Conservation (phyloP, 1,140 invertebrate genomes). For the Panagrolaimus sp. region DNA sequence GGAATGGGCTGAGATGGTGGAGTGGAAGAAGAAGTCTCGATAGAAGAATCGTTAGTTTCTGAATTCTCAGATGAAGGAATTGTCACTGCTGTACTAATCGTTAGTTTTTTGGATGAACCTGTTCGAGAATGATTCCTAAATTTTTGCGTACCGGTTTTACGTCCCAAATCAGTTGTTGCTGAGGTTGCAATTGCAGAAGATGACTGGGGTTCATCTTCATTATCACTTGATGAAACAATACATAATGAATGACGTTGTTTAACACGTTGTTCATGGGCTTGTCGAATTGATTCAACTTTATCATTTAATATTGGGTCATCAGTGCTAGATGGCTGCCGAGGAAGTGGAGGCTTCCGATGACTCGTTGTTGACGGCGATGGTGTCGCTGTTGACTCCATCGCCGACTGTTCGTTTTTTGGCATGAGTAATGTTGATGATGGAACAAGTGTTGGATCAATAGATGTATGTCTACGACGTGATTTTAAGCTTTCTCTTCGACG, state of each 20-base stretch:
- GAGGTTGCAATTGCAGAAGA: neutral
- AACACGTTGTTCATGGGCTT: conserved; percentile 40
- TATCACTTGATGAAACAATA: neutral
- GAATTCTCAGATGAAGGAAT: neutral
- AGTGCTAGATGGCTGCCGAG: conserved; percentile 27
- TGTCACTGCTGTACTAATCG: conserved; percentile 8
- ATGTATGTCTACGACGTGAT: neutral
- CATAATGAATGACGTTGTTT: conserved; percentile 19
- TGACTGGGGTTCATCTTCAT: conserved; percentile 5
- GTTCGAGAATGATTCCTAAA: conserved; percentile 5
- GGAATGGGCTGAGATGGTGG: conserved; percentile 23
- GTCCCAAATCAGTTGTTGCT: neutral
- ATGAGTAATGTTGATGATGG: conserved; percentile 12
- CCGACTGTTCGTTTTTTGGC: neutral
- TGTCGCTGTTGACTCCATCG: neutral
- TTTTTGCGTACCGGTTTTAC: conserved; percentile 17
- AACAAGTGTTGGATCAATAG: neutral
- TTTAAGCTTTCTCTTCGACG: neutral
- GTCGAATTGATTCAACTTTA: conserved; percentile 38
- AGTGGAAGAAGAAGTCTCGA: conserved; percentile 9
- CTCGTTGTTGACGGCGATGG: neutral
- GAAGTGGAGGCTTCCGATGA: conserved; percentile 40
- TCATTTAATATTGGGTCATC: conserved; percentile 31
- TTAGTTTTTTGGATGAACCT: conserved; percentile 17
- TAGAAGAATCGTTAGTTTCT: conserved; percentile 8